Evolutionary conservation across 2,888 invertebrate species (phyloP), one percentile per base, ranked within the genome.

Genomic region (Macrophya alboannulata): DNA sequence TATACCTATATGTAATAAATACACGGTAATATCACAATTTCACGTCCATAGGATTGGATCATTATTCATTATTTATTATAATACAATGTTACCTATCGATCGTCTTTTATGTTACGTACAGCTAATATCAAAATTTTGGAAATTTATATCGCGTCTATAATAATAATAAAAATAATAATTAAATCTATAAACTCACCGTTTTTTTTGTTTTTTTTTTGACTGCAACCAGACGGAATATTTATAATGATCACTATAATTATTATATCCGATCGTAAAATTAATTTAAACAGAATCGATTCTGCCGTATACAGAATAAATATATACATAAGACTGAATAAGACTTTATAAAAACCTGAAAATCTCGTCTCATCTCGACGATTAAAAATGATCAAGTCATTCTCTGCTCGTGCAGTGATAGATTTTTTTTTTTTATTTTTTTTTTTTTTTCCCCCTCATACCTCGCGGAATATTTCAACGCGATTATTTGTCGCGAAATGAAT

Each of bases 1-100:
- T 31, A 31, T 31, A 31, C 10, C 0, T 62, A 62, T n/a, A 21
- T 51, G 62, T 10, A 51, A 79, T 91, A 92, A 88, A 84, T 85
- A 83, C 79, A 82, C 40, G 48, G 65, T 85, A 85, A 84, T 85
- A 85, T 85, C 85, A 85, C 85, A 85, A 84, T 85, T 85, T 85
- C 74, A 84, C 84, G 85, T 85, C 85, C 83, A 21, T 83, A 72
- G 84, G 85, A 85, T 84, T 74, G 4, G 31, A 85, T 84, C 17
- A 74, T 77, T 45, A 72, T 43, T 40, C n/a, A 17, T n/a, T 68
- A 45, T 21, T 51, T 48, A 77, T 45, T 25, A 37, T 51, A 45
- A 31, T 68, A 31, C 37, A 62, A 62, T 25, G 12, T 62, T 62
- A 25, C 25, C 62, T 62, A 62, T 62, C 2, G 21, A 62, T 62